These are phyloP conservation scores for Myiotriccus ornatus DNA, from an alignment of 2,797 vertebrate species.

Conservation along the genomic window DNA sequence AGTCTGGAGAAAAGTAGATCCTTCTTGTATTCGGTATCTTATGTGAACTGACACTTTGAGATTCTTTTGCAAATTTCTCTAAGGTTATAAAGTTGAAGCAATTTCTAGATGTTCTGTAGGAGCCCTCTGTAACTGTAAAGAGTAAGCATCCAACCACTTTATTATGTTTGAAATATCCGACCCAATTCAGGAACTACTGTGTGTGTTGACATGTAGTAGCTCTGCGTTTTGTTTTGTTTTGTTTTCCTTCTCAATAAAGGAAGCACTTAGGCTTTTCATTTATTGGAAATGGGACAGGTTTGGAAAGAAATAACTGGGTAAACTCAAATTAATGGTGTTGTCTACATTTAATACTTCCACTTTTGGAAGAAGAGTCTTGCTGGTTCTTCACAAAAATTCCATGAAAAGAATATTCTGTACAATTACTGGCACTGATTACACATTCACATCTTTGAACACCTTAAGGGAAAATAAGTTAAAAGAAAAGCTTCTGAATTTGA, in stretches of 20 bases:
- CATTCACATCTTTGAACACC: slow-evolving; percentile 25
- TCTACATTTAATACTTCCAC: neutral
- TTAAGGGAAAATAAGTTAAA: slow-evolving; percentile 30
- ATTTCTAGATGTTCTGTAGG: neutral
- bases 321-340: neutral
- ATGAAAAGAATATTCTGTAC: neutral
- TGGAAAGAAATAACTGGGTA: neutral
- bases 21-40: neutral
- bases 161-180: neutral
- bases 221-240: neutral
- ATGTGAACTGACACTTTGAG: neutral
- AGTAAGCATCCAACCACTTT: neutral
- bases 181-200: neutral
- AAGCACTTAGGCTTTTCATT: neutral
- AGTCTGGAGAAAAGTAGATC: neutral
- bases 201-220: neutral
- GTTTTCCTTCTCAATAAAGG: neutral
- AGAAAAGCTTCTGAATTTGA: slow-evolving; percentile 41
- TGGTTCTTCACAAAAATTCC: neutral
- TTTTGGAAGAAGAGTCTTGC: neutral
- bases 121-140: neutral
- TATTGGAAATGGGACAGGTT: neutral
- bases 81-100: neutral
- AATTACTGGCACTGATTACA: slow-evolving; percentile 18
- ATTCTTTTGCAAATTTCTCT: neutral